Evolutionary conservation across 2,113 vertebrate species (phyloP).

Genomic region (Patagioenas fasciata): DNA sequence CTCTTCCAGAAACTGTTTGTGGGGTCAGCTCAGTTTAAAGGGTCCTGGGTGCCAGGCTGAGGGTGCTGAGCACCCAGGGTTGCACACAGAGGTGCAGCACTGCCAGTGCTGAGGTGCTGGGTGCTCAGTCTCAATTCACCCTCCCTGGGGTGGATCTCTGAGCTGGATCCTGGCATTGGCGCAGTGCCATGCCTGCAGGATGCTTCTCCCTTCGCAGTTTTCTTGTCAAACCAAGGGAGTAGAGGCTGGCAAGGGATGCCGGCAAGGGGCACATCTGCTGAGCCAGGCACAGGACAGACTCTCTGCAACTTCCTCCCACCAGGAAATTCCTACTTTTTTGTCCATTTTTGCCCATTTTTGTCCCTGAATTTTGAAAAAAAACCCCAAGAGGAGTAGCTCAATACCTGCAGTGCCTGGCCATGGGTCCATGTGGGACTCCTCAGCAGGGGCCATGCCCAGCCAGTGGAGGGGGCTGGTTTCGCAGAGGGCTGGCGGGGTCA

Average conservation of each 20-base stretch:
- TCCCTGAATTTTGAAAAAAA: not conserved
- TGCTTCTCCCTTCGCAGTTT: not conserved
- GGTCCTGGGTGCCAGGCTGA: not conserved
- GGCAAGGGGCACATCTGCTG: not conserved
- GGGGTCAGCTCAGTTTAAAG: not conserved
- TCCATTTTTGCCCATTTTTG: not conserved
- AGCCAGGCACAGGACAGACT: accelerated
- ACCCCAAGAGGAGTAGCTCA: not conserved
- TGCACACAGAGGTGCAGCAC: not conserved
- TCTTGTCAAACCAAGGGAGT: accelerated
- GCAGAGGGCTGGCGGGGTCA: not conserved
- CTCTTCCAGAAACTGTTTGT: not conserved
- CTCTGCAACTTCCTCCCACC: accelerated
- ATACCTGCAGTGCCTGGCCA: accelerated
- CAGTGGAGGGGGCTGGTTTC: accelerated
- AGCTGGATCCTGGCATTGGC: accelerated
- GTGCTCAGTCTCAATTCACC: not conserved
- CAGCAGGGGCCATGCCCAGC: accelerated
- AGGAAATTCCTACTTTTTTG: not conserved
- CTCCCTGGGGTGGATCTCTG: accelerated
- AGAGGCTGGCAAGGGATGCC: not conserved
- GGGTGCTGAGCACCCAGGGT: not conserved
- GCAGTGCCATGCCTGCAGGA: accelerated
- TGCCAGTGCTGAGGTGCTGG: accelerated
- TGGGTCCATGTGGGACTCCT: accelerated